Conservation (phyloP, 2,797 vertebrate species). For the Argyrosomus regius region DNA sequence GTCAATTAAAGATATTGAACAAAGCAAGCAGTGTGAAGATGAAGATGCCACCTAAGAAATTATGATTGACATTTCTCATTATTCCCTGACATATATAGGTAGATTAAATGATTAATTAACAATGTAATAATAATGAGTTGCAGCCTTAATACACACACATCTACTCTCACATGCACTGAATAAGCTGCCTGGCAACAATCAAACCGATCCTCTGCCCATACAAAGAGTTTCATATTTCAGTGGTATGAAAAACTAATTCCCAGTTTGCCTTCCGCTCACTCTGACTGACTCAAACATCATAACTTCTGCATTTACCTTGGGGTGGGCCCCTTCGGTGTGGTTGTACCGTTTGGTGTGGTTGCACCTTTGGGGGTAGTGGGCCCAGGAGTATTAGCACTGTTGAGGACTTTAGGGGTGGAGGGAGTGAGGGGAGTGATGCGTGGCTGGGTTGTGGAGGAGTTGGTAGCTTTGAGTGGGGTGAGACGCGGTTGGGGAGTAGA, state of each 20-base stretch:
- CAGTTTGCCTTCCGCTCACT: not conserved
- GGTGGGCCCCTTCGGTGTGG: slow-evolving; percentile 79
- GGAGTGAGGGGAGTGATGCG: slow-evolving; percentile 59
- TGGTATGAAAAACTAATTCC: not conserved
- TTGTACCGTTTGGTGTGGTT: slow-evolving; percentile 9
- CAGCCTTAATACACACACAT: not conserved
- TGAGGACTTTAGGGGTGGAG: slow-evolving; percentile 71
- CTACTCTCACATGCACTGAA: too few relatives aligned
- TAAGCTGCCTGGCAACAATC: not conserved
- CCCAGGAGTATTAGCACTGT: slow-evolving; percentile 54
- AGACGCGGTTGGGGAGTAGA: slow-evolving; percentile 58
- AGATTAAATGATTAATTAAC: not conserved
- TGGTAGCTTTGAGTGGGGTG: slow-evolving; percentile 61
- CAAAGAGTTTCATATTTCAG: not conserved
- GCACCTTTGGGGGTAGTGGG: slow-evolving; percentile 69
- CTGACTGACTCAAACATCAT: slow-evolving; percentile 1
- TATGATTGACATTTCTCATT: not conserved
- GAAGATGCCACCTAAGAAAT: not conserved
- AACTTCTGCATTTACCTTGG: slow-evolving; percentile 87
- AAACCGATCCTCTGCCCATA: not conserved
- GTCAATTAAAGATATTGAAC: not conserved
- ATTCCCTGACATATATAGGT: not conserved
- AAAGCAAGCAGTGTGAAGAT: not conserved
- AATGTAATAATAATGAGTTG: not conserved
- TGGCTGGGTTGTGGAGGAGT: slow-evolving; percentile 35